Percentiles rank a stretch among this genome's conserved stretches.
Evolutionary conservation across 2,113 vertebrate genomes (phyloP).

Genomic region (Ptychochromis oligacanthus): DNA sequence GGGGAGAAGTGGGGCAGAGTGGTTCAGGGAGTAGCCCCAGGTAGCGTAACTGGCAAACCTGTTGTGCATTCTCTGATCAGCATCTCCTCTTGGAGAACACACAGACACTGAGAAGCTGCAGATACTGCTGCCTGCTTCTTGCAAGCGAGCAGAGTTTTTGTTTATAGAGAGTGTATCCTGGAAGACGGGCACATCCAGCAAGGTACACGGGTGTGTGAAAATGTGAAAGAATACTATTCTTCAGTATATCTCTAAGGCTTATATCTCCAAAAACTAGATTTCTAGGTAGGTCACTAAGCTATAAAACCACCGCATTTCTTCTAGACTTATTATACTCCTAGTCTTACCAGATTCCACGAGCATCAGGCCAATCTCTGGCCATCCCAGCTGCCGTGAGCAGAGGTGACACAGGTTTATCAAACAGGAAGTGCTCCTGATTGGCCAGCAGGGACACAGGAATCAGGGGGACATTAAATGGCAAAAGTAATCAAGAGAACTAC

Average conservation of each 20-base stretch:
- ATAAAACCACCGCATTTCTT: neutral
- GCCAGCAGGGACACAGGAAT: slow-evolving; percentile 55
- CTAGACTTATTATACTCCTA: neutral
- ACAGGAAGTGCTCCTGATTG: slow-evolving; percentile 81
- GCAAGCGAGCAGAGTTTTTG: neutral
- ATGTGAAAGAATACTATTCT: neutral
- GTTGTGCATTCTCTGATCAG: neutral
- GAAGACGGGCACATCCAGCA: neutral
- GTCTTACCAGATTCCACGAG: slow-evolving; percentile 81
- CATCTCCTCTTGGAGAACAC: neutral
- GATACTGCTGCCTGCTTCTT: neutral
- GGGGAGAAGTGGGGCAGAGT: neutral
- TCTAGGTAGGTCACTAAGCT: neutral
- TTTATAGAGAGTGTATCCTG: neutral
- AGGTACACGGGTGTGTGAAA: no score
- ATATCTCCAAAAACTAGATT: neutral
- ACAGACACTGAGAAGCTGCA: neutral
- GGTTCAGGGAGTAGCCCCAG: neutral
- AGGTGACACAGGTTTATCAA: slow-evolving; percentile 83
- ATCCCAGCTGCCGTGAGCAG: slow-evolving; percentile 80
- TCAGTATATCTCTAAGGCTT: neutral
- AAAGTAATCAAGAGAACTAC: neutral
- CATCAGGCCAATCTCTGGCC: slow-evolving; percentile 84
- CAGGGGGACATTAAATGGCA: slow-evolving; percentile 2
- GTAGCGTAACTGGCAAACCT: neutral